Conservation (phyloP, 1,140 invertebrate genomes). For the Callitettix versicolor region DNA sequence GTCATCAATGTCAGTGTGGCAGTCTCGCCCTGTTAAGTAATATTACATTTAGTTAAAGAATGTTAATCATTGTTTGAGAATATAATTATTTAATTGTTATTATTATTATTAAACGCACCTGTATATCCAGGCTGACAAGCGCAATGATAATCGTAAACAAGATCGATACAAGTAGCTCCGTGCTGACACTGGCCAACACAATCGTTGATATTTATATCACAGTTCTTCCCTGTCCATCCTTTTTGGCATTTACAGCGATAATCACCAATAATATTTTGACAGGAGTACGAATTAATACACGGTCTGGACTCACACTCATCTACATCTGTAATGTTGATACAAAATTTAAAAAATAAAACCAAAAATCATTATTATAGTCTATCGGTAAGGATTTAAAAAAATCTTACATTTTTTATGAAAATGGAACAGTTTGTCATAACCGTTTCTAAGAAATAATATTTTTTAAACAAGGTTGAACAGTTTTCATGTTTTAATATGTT, state of each 20-base stretch:
- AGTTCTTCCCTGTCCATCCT: constrained; percentile 81
- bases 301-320: constrained; percentile 52
- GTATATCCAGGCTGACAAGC: constrained; percentile 71
- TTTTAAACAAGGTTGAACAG: too few relatives aligned
- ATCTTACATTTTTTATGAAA: not conserved
- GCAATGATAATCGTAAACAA: constrained; percentile 72
- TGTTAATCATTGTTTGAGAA: too few relatives aligned
- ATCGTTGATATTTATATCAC: constrained; percentile 79
- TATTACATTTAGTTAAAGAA: constrained; percentile 14
- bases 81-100: too few relatives aligned
- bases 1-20: constrained; percentile 58
- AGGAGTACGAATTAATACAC: constrained; percentile 72
- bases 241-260: constrained; percentile 69
- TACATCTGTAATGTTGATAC: constrained; percentile 41
- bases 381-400: not conserved
- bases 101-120: constrained; percentile 42
- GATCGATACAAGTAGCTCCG: constrained; percentile 74
- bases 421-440: not conserved
- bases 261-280: constrained; percentile 68
- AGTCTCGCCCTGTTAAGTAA: constrained; percentile 41
- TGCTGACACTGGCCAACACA: constrained; percentile 81
- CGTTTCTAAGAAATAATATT: not conserved
- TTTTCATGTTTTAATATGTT: too few relatives aligned
- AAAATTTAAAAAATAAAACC: not conserved
- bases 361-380: not conserved